phyloP scores from a whole-genome alignment of 2,888 invertebrate genomes.

The Dasysyrphus albostriatus region DNA sequence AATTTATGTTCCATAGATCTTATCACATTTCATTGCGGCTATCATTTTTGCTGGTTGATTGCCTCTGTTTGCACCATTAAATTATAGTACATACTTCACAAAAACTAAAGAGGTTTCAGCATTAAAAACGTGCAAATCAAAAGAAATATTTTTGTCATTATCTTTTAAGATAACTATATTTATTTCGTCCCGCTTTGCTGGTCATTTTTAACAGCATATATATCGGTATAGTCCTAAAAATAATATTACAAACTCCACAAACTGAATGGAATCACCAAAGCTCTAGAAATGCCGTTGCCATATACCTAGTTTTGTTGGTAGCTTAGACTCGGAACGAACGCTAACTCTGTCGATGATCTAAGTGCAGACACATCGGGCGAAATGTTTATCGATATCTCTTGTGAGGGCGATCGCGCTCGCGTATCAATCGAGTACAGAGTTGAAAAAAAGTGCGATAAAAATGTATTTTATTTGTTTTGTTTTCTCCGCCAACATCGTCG shows the following conservation, averaged over 20 bases:
- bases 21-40: conserved; percentile 1
- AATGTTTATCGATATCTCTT: conserved; percentile 57
- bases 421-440: conserved; percentile 33
- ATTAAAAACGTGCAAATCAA: conserved; percentile 37
- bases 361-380: conserved; percentile 76
- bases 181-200: conserved; percentile 32
- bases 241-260: neutral
- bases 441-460: conserved; percentile 57
- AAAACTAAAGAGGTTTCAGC: neutral
- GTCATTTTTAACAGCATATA: neutral
- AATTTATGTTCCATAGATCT: conserved; percentile 13
- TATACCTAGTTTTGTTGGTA: conserved; percentile 35
- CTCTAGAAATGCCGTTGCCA: conserved; percentile 4
- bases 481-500: conserved; percentile 9
- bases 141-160: conserved; percentile 10
- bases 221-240: conserved; percentile 13
- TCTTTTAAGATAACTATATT: conserved; percentile 32
- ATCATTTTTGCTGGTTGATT: conserved; percentile 23
- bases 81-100: neutral
- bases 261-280: conserved; percentile 20
- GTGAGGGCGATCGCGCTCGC: conserved; percentile 47
- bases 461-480: conserved; percentile 43
- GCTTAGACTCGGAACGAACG: conserved; percentile 29
- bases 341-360: conserved; percentile 82
- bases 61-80: conserved; percentile 21